phyloP scores from a whole-genome alignment of 2,797 vertebrate species.

The Peromyscus melanophrys region DNA sequence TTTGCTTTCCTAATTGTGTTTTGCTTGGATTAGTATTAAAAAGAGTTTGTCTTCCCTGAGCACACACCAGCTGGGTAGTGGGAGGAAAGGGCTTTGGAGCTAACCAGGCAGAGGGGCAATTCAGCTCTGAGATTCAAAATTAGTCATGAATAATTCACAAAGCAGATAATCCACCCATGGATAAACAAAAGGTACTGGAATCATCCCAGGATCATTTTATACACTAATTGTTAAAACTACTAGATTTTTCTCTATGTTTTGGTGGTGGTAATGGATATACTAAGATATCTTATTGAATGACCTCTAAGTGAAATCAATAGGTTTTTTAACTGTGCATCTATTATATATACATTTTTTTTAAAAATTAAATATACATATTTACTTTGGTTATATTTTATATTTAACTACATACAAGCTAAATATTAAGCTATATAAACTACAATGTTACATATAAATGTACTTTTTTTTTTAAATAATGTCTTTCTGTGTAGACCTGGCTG shows the following conservation, averaged over 20 bases:
- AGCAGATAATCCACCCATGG: constrained; percentile 80
- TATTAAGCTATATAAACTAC: background rate
- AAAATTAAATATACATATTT: background rate
- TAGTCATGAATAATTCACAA: constrained; percentile 85
- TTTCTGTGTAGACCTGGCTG: background rate
- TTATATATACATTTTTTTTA: background rate
- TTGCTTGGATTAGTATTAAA: constrained; percentile 85
- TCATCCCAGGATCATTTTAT: constrained; percentile 79
- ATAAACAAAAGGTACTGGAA: constrained; percentile 85
- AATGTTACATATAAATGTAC: background rate
- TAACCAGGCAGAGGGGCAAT: constrained; percentile 82
- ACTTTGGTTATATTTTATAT: background rate
- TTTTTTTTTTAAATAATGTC: background rate
- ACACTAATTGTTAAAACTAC: constrained; percentile 61
- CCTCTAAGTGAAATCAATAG: constrained; percentile 50
- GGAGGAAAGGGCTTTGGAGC: constrained; percentile 83
- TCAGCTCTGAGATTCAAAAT: constrained; percentile 79
- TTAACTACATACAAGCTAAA: background rate
- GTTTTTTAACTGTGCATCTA: background rate
- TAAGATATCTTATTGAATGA: background rate
- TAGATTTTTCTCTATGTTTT: constrained; percentile 52
- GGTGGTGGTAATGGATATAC: background rate
- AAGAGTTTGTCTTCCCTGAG: constrained; percentile 82
- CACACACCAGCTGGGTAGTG: constrained; percentile 85
- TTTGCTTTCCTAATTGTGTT: constrained; percentile 86